These are phyloP conservation scores for Leptogaster cylindrica DNA, from an alignment of 2,888 invertebrate genomes.

Conservation along the genomic window DNA sequence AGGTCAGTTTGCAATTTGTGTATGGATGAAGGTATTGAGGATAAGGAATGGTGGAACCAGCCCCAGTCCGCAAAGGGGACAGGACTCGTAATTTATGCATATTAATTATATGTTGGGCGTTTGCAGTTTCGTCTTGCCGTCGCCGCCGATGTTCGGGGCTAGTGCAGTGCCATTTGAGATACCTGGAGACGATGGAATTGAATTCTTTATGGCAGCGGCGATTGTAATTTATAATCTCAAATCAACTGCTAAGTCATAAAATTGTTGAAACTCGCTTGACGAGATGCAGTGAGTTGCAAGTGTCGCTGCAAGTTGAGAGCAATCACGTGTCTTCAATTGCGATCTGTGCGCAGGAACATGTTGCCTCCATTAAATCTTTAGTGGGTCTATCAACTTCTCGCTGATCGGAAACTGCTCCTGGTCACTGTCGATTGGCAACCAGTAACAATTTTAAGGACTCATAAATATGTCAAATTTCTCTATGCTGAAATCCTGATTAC, in stretches of 20 bases:
- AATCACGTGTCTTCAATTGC: too few relatives aligned
- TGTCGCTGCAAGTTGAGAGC: too few relatives aligned
- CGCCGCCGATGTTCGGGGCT: background rate
- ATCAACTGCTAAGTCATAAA: constrained; percentile 28
- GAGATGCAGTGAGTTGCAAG: too few relatives aligned
- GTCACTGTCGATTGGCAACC: too few relatives aligned
- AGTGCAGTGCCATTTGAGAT: background rate
- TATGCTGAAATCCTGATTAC: too few relatives aligned
- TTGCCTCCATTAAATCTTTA: too few relatives aligned
- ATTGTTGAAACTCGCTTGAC: constrained; percentile 6
- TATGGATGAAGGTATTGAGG: background rate
- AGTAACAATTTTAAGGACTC: too few relatives aligned
- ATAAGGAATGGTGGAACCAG: background rate
- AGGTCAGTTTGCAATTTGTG: background rate
- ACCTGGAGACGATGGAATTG: background rate
- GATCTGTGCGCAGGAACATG: too few relatives aligned
- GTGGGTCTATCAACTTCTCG: too few relatives aligned
- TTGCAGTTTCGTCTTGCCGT: constrained; percentile 2
- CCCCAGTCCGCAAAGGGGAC: background rate
- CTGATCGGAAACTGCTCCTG: too few relatives aligned
- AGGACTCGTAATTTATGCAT: constrained; percentile 29
- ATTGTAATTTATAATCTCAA: constrained; percentile 17
- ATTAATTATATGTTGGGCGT: constrained; percentile 4
- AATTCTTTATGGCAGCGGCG: background rate
- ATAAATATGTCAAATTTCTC: too few relatives aligned